Base-by-base conservation (phyloP, 2,797 vertebrate genomes). In the Poecilia picta region DNA sequence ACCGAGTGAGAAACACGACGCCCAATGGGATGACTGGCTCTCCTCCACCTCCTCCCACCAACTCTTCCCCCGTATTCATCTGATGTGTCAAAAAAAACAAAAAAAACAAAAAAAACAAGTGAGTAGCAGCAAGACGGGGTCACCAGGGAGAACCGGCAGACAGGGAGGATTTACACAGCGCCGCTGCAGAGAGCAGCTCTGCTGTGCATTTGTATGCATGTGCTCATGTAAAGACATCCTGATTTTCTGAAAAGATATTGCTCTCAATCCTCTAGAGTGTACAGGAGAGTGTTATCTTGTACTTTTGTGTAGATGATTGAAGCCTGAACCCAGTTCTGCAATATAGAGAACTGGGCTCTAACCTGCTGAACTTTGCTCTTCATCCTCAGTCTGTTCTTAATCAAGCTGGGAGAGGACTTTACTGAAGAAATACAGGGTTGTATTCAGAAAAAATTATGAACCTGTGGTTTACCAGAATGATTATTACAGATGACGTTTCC, bases 1-100 rank as follows among this genome's bases (percentile, higher is more conserved):
- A 95, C 93, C 90, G 89, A 95, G 94, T 96, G 94, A 89, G 94
- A 96, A 96, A 93, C 75, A 83, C 81, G 15, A 82, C 89, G 85
- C 86, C 93, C 92, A 43, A 90, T 85, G 87, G 92, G 91, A 94
- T 75, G 91, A 89, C 93, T 96, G 94, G 94, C 94, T 92, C 76
- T 81, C 86, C 93, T 94, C 94, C 95, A 94, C 92, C 90, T 90
- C 92, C 94, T 92, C 92, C 93, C 88, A 92, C 92, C 88, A 74
- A 83, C 81, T 83, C 89, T 86, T 83, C 91, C 88, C 91, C 92
- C 91, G 83, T 93, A 92, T 93, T 94, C 94, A 94, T 95, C 94
- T 95, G 94, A 95, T 94, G 95, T 95, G 95, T 95, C 92, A 95
- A 94, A 90, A 92, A 89, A 43, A 77, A 66, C 81, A 80, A 76